Evolutionary conservation across 2,797 vertebrate genomes (phyloP), one percentile per base, ranked within the genome.

Genomic region (Taenioides sp.): DNA sequence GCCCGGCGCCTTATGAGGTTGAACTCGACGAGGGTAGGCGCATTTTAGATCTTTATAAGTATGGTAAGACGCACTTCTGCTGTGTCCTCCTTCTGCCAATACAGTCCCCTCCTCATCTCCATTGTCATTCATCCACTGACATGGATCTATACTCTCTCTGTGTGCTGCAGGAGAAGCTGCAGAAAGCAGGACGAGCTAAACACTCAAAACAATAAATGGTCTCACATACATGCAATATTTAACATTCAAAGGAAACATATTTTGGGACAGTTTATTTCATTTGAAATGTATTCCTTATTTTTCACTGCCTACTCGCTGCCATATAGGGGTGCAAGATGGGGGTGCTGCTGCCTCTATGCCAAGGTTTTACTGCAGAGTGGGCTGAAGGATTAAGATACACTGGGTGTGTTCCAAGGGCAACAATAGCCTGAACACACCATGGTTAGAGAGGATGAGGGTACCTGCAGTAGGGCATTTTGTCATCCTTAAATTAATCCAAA

Each of bases 1-100:
- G 97, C 86, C 94, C 95, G 23, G 95, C 95, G 67, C 97, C 97
- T 14, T 98, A 98, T 81, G 97, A 98, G 92, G 94, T 97, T 94
- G 97, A 98, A 88, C 94, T 97, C 86, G 95, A 95, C 57, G 96
- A 97, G 70, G 96, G 97, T 97, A 93, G 87, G 92, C 79, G 73
- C 84, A 92, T 92, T 93, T 92, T 91, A 89, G 86, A 92, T 93
- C 87, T 92, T 92, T 91, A 90, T 91, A 91, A 91, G 89, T 91
- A 92, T 91, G 90, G 88, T 91, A 90, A 91, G 85, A 85, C 80
- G 73, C 84, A 89, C 85, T 85, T 92, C 79, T 92, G 87, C 86
- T 80, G 87, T 89, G 91, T 91, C 84, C 87, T 86, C 84, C 86
- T 91, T 88, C 84, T 84, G 85, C 86, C 80, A 87, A 61, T 86